These are phyloP conservation scores for Campylomormyrus tamandua DNA, from an alignment of 2,113 vertebrate genomes.

Conservation along the genomic window DNA sequence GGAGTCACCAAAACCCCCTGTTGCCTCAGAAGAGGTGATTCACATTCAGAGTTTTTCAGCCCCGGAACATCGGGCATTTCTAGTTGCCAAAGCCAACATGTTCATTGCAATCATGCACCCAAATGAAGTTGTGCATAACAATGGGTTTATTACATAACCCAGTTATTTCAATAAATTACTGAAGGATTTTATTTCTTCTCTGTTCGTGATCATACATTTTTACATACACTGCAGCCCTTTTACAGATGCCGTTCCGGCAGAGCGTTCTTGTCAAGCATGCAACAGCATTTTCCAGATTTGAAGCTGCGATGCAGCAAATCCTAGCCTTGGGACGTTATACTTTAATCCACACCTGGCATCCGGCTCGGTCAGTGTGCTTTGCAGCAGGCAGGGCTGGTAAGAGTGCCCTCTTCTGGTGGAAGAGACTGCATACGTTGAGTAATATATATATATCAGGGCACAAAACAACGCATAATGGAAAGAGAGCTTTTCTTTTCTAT, in stretches of 20 bases:
- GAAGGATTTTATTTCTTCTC: not conserved
- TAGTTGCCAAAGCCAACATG: not conserved
- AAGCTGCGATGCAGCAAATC: not conserved
- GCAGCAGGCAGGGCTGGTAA: not conserved
- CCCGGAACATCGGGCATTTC: not conserved
- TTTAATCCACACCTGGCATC: not conserved
- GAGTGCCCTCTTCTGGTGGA: slow-evolving; percentile 10
- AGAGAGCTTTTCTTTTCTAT: not conserved
- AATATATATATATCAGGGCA: not conserved
- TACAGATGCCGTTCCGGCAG: not conserved
- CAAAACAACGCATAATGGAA: not conserved
- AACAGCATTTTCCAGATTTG: not conserved
- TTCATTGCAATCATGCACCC: not conserved
- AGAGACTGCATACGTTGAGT: not conserved
- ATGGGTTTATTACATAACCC: not conserved
- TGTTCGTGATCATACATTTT: not conserved
- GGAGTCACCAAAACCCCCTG: not conserved
- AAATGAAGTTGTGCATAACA: not conserved
- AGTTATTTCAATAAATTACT: not conserved
- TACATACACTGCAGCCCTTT: not conserved
- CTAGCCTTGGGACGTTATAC: not conserved
- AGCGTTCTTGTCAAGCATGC: not conserved
- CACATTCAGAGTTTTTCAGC: not conserved
- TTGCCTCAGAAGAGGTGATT: not conserved
- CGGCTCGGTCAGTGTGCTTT: not conserved